Base-by-base conservation (phyloP, 2,113 vertebrate species). In the Axis porcinus region DNA sequence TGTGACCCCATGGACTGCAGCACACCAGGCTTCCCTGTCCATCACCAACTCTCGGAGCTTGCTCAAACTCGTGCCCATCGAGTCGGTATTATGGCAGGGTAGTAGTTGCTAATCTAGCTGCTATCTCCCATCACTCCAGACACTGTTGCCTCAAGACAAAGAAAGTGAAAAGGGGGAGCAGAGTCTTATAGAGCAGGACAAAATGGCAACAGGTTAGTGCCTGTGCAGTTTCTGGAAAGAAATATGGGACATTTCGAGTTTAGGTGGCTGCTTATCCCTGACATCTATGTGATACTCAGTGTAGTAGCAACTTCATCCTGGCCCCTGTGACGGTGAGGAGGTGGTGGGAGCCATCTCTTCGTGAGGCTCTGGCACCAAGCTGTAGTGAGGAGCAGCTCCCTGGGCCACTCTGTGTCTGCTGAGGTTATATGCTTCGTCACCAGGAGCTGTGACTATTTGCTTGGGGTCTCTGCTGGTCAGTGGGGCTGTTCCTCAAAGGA, bases 131-230 rank as follows among this genome's bases (percentile, higher is more conserved):
- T 95, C 55, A 85, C 27, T 79, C 21, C 62, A 82, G 54, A 67
- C 52, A 55, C 43, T 57, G 52, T 62, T 81, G 25, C 55, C 83
- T 83, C 54, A 70, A 88, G 67, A 74, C 57, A 86, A 93, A 89
- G 89, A 30, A 54, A 55, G 30, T n/a, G 55, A 90, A 78, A 88
- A 79, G 13, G n/a, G 47, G 17, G 57, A 92, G 79, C 92, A 10
- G 28, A 36, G 85, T 85, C 33, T 83, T 92, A 60, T 12, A 95
- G 84, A 47, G 58, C 60, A 88, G 52, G 40, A 86, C 78, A 96
- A 94, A 76, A 52, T 83, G 82, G 70, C 95, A 96, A 97, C 96
- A 98, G 96, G 93, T 97, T 96, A 94, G 92, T 47, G 47, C 78
- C 93, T 90, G 60, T 96, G 89, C 40, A 64, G 55, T 74, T 91